Conservation (phyloP, 2,113 vertebrate genomes). For the Chascanopsetta lugubris region DNA sequence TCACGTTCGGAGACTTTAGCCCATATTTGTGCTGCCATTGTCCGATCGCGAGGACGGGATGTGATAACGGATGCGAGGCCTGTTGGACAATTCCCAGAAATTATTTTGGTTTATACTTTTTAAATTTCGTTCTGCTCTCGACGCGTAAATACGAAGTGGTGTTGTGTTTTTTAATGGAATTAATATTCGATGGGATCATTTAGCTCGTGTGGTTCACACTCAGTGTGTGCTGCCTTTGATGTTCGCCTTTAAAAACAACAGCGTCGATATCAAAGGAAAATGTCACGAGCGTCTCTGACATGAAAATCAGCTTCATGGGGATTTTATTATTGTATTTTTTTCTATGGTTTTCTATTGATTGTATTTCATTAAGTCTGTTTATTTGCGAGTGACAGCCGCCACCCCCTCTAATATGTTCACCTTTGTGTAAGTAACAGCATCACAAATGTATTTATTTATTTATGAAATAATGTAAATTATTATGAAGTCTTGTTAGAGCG, state of each 20-base stretch:
- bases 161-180: background rate
- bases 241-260: constrained; percentile 32
- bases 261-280: constrained; percentile 7
- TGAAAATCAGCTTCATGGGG: background rate
- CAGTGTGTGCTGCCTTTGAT: constrained; percentile 16
- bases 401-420: too few relatives aligned
- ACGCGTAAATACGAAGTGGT: background rate
- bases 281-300: background rate
- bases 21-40: constrained; percentile 35
- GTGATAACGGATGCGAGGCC: constrained; percentile 73
- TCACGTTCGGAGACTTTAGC: constrained; percentile 37
- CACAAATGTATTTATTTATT: too few relatives aligned
- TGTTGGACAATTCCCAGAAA: constrained; percentile 44
- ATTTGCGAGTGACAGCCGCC: too few relatives aligned
- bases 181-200: background rate
- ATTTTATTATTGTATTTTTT: background rate
- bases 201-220: background rate
- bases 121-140: background rate
- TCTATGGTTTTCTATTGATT: background rate
- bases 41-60: constrained; percentile 46
- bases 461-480: too few relatives aligned
- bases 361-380: too few relatives aligned
- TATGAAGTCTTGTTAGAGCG: too few relatives aligned
- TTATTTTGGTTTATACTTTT: constrained; percentile 23
- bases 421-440: background rate